Evolutionary conservation across 2,888 invertebrate genomes (phyloP).

Genomic region (Sturmia bella): DNA sequence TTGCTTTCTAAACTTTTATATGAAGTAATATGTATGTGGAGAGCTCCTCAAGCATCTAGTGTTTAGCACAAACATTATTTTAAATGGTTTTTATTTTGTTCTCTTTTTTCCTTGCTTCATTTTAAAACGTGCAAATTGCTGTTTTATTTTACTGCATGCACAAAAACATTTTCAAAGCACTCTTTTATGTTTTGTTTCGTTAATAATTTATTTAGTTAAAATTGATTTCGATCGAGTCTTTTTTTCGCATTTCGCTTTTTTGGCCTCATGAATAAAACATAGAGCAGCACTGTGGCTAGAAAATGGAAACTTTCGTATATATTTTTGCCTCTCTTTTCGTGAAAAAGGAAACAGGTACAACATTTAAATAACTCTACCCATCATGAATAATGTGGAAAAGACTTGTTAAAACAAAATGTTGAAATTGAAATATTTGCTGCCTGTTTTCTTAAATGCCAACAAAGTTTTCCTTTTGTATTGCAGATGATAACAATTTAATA

Average conservation of each 20-base stretch:
- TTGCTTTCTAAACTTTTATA: conserved; percentile 14
- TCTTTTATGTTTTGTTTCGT: conserved; percentile 44
- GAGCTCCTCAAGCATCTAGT: conserved; percentile 31
- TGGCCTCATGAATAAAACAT: conserved; percentile 12
- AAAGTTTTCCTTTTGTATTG: too few species aligned
- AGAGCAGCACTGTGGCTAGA: conserved; percentile 18
- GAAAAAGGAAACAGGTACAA: too few species aligned
- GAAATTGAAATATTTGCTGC: too few species aligned
- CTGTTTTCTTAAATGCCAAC: too few species aligned
- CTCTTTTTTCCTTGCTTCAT: conserved; percentile 9
- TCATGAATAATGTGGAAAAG: too few species aligned
- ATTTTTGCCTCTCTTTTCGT: too few species aligned
- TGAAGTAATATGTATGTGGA: conserved; percentile 24
- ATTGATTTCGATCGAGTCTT: conserved; percentile 60
- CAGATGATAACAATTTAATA: too few species aligned
- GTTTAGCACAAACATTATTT: conserved; percentile 57
- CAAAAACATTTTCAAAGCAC: conserved; percentile 32
- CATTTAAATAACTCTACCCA: too few species aligned
- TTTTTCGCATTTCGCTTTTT: background rate
- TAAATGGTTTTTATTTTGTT: conserved; percentile 56
- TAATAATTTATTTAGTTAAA: conserved; percentile 66
- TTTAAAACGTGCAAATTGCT: conserved; percentile 56
- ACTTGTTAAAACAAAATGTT: too few species aligned
- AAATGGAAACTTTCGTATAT: background rate
- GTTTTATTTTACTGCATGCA: conserved; percentile 45